Base-by-base conservation (phyloP, 1,140 invertebrate genomes). In the Odontomachus brunneus region DNA sequence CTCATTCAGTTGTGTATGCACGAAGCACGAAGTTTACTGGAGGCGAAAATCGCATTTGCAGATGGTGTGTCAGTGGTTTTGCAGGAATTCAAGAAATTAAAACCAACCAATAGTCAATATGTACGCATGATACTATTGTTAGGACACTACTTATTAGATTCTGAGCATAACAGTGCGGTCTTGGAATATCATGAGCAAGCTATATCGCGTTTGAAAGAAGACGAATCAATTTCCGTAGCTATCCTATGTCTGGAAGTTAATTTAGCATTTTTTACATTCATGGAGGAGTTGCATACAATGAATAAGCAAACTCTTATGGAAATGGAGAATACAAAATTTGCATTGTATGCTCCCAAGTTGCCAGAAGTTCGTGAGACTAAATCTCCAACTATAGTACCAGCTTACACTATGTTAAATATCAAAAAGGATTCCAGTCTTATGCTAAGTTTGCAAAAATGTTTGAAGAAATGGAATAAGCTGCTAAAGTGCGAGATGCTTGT, bases 391-490 rank as follows among this genome's bases (percentile, higher is more conserved):
- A 80, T 92, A 60, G 88, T 92, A 11, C 91, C 93, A 24, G 86
- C 91, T 33, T 94, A 92, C 76, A 90, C 78, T 3, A 89, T 89
- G 33, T 91, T 93, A 59, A 91, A 91, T 59, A 86, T 93, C 4
- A 84, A 85, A 17, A 86, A 90, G 55, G 91, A 93, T 67, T 69
- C 67, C 3, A 85, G 74, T 38, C 60, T 93, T 24, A 71, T 85
- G 53, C 55, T 65, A 11, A 63, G 82, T 29, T 76, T 94, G 44
- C 73, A 89, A 24, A 38, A 69, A 12, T 73, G 90, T 3, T 48
- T 92, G 7, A 75, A 84, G 5, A 85, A 85, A 19, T 94, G 93
- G 93, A 85, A 86, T 4, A 11, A 84, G 88, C 5, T 90, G 29
- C 44, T 84, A 92, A 33, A 87, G 5, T 63, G 78, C 48, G 15